Evolutionary conservation across 2,888 invertebrate genomes (phyloP), one percentile per base, ranked within the genome.

Genomic region (Trissonchulus latispiculum): DNA sequence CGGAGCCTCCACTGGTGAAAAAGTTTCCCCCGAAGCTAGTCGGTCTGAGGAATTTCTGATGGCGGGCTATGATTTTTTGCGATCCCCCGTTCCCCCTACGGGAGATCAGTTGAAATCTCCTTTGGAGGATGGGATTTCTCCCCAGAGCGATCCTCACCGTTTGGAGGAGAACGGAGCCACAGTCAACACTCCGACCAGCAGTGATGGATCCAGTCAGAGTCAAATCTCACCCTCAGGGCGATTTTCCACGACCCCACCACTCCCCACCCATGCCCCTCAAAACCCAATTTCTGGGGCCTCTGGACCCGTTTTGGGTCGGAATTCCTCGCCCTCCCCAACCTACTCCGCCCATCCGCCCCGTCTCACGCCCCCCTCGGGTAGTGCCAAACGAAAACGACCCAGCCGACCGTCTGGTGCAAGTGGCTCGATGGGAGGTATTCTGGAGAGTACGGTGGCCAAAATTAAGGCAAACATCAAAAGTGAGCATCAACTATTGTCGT

Each of bases 401-500:
- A 8, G 48, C 23, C 8, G 8, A 15, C 48, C 48, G 48, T 48
- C 8, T 48, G 48, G 64, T n/a, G 59, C 15, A 15, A 59, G 59
- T 59, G n/a, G 59, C n/a, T n/a, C 15, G n/a, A 59, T 15, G 15
- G n/a, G 29, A 3, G 29, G 28, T 15, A 62, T 15, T 62, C 8
- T 62, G 29, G 64, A 62, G 29, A 31, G 29, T 29, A 29, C 64
- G 3, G 64, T 62, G 64, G 64, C 64, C n/a, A 62, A 62, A 62
- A 29, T 62, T 23, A 62, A 62, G 29, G 64, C 64, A 3, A 23
- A 29, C 64, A 48, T 48, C 48, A 48, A 48, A 23, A n/a, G n/a
- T n/a, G n/a, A n/a, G n/a, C n/a, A n/a, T n/a, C n/a, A n/a, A n/a
- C n/a, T n/a, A n/a, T n/a, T n/a, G n/a, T n/a, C n/a, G n/a, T n/a